These are phyloP conservation scores for Lithophane leautieri DNA, from an alignment of 2,888 invertebrate species.

Conservation along the genomic window DNA sequence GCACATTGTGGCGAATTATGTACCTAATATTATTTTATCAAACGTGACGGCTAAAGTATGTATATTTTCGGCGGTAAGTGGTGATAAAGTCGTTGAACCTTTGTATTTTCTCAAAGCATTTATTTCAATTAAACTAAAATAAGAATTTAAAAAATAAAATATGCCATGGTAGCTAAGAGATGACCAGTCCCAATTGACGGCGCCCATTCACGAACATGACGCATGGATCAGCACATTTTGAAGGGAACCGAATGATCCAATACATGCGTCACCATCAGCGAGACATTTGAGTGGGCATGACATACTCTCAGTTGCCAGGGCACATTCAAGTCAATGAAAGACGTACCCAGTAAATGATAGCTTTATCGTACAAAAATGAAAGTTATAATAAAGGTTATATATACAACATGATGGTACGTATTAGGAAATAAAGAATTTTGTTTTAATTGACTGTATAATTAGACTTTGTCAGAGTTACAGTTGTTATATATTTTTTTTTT, in stretches of 20 bases:
- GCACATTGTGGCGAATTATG: constrained; percentile 34
- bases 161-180: background rate
- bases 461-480: background rate
- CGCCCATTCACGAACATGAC: background rate
- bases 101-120: too few relatives aligned
- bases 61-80: constrained; percentile 26
- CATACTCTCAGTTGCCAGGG: background rate
- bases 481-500: too few relatives aligned
- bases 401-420: background rate
- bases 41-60: constrained; percentile 22
- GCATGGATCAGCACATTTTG: background rate
- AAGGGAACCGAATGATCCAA: too few relatives aligned
- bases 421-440: background rate
- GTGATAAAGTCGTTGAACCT: constrained; percentile 5
- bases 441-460: background rate
- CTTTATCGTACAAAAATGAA: background rate
- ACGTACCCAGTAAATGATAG: background rate
- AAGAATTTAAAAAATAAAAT: too few relatives aligned
- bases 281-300: background rate
- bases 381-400: background rate
- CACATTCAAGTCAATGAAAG: background rate
- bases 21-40: constrained; percentile 38
- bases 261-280: background rate
- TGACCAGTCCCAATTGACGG: background rate
- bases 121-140: too few relatives aligned